These are phyloP conservation scores for Chloroceryle aenea DNA, from an alignment of 2,113 vertebrate genomes.

Conservation along the genomic window DNA sequence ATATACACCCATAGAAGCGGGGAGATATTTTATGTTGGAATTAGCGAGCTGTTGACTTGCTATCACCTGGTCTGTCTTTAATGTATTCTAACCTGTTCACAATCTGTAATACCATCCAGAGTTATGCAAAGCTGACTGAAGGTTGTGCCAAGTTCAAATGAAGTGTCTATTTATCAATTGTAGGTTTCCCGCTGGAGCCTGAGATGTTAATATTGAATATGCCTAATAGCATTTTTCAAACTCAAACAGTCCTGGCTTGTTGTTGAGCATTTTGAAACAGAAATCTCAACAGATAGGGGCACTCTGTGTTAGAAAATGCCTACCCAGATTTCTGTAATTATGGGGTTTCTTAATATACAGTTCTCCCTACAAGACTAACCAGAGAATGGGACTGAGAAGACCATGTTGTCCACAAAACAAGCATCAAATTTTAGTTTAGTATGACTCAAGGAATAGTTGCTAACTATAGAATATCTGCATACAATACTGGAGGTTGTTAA, in stretches of 20 bases:
- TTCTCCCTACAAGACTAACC: not conserved
- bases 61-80: not conserved
- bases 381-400: not conserved
- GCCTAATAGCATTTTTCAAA: constrained; percentile 43
- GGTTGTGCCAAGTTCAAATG: constrained; percentile 66
- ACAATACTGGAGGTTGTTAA: not conserved
- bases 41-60: constrained; percentile 2
- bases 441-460: not conserved
- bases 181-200: constrained; percentile 34
- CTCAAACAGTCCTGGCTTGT: constrained; percentile 15
- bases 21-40: constrained; percentile 19
- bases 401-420: not conserved
- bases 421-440: not conserved
- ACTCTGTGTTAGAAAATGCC: not conserved
- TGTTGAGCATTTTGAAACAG: constrained; percentile 31
- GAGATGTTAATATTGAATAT: constrained; percentile 58
- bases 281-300: not conserved
- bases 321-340: not conserved
- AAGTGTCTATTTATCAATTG: constrained; percentile 58
- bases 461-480: not conserved
- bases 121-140: constrained; percentile 52
- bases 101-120: not conserved
- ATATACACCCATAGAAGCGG: not conserved
- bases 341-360: not conserved
- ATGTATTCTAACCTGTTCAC: not conserved